Evolutionary conservation across 2,113 vertebrate genomes (phyloP).

Genomic region (Hydrolagus affinis): DNA sequence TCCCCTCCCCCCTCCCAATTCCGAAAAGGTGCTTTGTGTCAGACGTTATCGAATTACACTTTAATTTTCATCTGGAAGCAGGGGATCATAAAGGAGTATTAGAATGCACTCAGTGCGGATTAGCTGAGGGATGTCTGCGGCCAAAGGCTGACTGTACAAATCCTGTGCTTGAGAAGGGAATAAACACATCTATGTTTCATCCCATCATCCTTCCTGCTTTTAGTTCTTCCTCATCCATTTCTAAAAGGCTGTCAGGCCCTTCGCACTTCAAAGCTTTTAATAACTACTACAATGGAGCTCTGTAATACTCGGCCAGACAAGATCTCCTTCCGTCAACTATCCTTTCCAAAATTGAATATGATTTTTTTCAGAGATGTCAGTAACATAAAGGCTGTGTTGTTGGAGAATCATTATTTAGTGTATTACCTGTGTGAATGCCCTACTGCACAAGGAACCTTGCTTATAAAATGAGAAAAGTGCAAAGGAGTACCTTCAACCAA

Average conservation of each 20-base stretch:
- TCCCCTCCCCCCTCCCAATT: not conserved
- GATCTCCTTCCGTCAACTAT: not conserved
- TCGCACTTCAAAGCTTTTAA: not conserved
- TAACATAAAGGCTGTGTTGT: not conserved
- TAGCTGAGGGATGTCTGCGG: slow-evolving; percentile 57
- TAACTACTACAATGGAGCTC: not conserved
- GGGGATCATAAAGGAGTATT: slow-evolving; percentile 68
- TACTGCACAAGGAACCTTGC: not conserved
- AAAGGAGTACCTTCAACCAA: not conserved
- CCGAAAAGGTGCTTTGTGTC: slow-evolving; percentile 67
- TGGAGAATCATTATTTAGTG: not conserved
- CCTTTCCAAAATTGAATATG: not conserved
- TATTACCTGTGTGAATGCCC: not conserved
- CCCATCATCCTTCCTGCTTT: slow-evolving; percentile 52
- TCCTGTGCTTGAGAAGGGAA: slow-evolving; percentile 8
- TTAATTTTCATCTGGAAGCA: slow-evolving; percentile 68
- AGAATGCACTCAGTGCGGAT: slow-evolving; percentile 70
- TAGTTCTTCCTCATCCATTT: slow-evolving; percentile 44
- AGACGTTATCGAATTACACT: slow-evolving; percentile 70
- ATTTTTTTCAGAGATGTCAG: not conserved
- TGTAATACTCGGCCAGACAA: not conserved
- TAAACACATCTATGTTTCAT: not conserved
- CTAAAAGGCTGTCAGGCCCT: not conserved
- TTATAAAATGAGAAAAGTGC: not conserved
- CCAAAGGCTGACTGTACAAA: slow-evolving; percentile 60